A percentile compares a stretch with the other conserved stretches of the same genome.
Conservation (phyloP, 2,888 invertebrate species). For the Copidosoma aretas region DNA sequence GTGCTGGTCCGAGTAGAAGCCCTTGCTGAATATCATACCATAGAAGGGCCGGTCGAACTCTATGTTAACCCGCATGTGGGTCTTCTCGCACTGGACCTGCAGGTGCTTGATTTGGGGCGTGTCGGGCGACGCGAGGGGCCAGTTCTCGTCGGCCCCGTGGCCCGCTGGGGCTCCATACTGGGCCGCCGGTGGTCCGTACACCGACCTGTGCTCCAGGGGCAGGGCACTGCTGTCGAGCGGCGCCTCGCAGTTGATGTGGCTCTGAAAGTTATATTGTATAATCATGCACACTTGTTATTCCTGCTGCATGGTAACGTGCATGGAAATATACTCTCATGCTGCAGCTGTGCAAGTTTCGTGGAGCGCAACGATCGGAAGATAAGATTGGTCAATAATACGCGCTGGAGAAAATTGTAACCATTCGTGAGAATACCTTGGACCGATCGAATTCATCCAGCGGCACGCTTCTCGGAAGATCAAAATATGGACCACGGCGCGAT, state of each 20-base stretch:
- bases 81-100: conserved; percentile 94
- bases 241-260: conserved; percentile 75
- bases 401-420: too few species aligned
- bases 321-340: too few species aligned
- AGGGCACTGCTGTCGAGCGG: conserved; percentile 81
- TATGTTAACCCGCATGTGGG: conserved; percentile 93
- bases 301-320: too few species aligned
- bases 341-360: too few species aligned
- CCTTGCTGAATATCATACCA: conserved; percentile 95
- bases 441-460: too few species aligned
- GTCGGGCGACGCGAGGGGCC: conserved; percentile 88
- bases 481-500: too few species aligned
- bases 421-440: too few species aligned
- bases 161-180: conserved; percentile 64
- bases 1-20: conserved; percentile 88
- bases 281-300: too few species aligned
- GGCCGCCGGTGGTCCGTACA: conserved; percentile 67
- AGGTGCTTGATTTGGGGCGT: conserved; percentile 92
- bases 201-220: conserved; percentile 81
- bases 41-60: conserved; percentile 95
- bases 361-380: too few species aligned
- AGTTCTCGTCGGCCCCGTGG: conserved; percentile 75
- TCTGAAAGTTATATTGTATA: conserved; percentile 66
- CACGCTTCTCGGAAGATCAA: too few species aligned
- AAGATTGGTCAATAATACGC: too few species aligned